Evolutionary conservation across 2,113 vertebrate genomes (phyloP).

Genomic region (Cranoglanis bouderius): DNA sequence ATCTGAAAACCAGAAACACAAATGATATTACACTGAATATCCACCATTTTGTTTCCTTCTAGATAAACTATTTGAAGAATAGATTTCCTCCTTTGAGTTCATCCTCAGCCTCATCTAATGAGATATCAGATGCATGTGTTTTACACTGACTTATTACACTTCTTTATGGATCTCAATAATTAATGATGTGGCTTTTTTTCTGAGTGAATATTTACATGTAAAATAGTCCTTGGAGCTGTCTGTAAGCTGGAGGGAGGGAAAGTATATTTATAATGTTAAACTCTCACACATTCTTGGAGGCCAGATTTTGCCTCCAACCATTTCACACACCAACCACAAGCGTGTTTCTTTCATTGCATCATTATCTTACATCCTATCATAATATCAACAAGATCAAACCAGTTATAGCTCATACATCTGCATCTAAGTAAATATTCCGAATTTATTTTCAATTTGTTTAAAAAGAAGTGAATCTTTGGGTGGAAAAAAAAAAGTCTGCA

Average conservation of each 20-base stretch:
- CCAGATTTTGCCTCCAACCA: conserved; percentile 72
- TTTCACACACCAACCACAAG: conserved; percentile 64
- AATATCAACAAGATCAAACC: conserved; percentile 69
- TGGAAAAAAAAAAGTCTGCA: neutral
- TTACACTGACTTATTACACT: conserved; percentile 67
- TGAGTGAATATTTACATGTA: conserved; percentile 78
- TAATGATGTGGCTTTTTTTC: conserved; percentile 68
- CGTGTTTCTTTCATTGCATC: conserved; percentile 69
- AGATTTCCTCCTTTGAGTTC: conserved; percentile 52
- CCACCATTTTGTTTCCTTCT: conserved; percentile 48
- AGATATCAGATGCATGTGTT: conserved; percentile 65
- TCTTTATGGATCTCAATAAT: conserved; percentile 74
- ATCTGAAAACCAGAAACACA: neutral
- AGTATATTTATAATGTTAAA: conserved; percentile 76
- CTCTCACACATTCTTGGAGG: conserved; percentile 67
- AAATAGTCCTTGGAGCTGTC: conserved; percentile 72
- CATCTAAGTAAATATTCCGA: neutral
- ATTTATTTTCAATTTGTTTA: neutral
- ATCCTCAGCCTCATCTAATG: conserved; percentile 60
- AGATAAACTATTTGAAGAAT: conserved; percentile 51
- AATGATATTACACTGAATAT: neutral
- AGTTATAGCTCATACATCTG: conserved; percentile 50
- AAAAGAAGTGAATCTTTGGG: neutral
- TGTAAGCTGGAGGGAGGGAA: conserved; percentile 69
- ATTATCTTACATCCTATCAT: conserved; percentile 66